phyloP scores from a whole-genome alignment of 1,140 invertebrate genomes.

The Brachionus rubens region DNA sequence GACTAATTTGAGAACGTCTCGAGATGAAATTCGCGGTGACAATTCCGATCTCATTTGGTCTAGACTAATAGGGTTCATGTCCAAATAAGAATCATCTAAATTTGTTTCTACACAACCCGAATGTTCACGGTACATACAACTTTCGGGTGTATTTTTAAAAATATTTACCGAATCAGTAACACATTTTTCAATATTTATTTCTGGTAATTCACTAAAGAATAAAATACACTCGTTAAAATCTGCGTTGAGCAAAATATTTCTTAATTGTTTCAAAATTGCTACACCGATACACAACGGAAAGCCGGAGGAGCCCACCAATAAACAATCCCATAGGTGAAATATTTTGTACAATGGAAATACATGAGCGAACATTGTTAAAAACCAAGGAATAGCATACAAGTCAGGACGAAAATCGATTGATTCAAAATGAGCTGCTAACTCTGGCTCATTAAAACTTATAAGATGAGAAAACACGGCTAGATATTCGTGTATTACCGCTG shows the following conservation, averaged over 20 bases:
- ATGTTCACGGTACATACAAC: constrained; percentile 78
- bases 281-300: constrained; percentile 92
- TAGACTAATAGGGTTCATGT: constrained; percentile 69
- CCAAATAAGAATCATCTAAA: not conserved
- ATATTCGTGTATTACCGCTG: constrained; percentile 93
- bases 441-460: constrained; percentile 89
- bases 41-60: constrained; percentile 70
- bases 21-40: constrained; percentile 76
- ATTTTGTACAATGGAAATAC: constrained; percentile 98
- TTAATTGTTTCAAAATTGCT: constrained; percentile 81
- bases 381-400: constrained; percentile 99
- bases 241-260: constrained; percentile 76
- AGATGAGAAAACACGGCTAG: constrained; percentile 92
- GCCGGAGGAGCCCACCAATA: constrained; percentile 84
- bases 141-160: constrained; percentile 79
- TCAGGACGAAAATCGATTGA: constrained; percentile 93
- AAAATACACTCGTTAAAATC: constrained; percentile 97
- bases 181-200: constrained; percentile 89
- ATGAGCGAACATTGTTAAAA: constrained; percentile 98
- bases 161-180: constrained; percentile 82
- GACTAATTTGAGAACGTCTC: constrained; percentile 74
- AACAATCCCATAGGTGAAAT: constrained; percentile 93
- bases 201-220: constrained; percentile 91
- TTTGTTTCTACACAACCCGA: constrained; percentile 57
- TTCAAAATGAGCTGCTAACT: constrained; percentile 82